These are phyloP conservation scores for Apostichopus parvimensis DNA, from an alignment of 35 echinoderm and acorn worm species.

Conservation along the genomic window DNA sequence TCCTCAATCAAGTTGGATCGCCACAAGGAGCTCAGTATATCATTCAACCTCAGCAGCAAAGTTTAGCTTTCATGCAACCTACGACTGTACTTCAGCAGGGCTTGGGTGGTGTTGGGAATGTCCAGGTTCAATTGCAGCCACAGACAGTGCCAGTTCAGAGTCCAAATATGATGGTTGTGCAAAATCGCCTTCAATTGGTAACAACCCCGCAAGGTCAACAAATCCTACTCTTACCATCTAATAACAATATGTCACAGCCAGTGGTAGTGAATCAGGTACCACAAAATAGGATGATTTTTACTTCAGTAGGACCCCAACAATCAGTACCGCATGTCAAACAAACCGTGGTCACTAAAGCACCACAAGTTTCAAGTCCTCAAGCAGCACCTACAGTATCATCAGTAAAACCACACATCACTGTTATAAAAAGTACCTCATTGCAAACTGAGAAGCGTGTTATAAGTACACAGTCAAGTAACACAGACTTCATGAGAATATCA, in stretches of 20 bases:
- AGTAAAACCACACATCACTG: neutral
- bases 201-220: slow-evolving; percentile 56
- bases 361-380: neutral
- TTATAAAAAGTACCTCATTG: neutral
- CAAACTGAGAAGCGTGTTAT: neutral
- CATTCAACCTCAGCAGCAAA: slow-evolving; percentile 19
- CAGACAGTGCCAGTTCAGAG: slow-evolving; percentile 36
- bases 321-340: neutral
- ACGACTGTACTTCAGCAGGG: slow-evolving; percentile 31
- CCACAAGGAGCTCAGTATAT: slow-evolving; percentile 32
- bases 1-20: slow-evolving; percentile 19
- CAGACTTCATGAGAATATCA: neutral
- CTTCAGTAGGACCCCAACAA: slow-evolving; percentile 10
- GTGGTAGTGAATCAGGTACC: slow-evolving; percentile 44
- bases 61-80: slow-evolving; percentile 21
- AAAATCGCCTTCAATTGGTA: slow-evolving; percentile 30
- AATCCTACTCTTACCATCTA: slow-evolving; percentile 33
- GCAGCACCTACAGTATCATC: neutral
- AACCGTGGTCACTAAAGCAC: neutral
- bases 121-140: slow-evolving; percentile 22
- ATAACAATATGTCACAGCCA: slow-evolving; percentile 54
- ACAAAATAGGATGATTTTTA: slow-evolving; percentile 39
- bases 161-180: slow-evolving; percentile 43
- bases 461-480: neutral
- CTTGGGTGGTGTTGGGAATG: slow-evolving; percentile 1